phyloP scores from a whole-genome alignment of 2,797 vertebrate genomes.

The Decapterus maruadsi region DNA sequence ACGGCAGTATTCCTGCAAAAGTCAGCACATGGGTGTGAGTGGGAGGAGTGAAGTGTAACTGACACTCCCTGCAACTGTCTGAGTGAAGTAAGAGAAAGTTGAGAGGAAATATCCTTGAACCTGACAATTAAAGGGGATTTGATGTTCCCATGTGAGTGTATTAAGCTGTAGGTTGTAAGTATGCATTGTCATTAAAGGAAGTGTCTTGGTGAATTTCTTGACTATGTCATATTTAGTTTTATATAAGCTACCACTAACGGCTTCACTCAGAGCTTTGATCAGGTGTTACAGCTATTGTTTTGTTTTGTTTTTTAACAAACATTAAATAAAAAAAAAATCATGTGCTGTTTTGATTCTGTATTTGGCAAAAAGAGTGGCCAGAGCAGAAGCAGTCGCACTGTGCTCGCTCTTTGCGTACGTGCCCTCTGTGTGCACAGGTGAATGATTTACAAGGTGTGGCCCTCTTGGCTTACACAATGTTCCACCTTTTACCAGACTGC shows the following conservation, averaged over 20 bases:
- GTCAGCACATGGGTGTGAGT: slow-evolving; percentile 60
- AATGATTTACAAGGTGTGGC: slow-evolving; percentile 75
- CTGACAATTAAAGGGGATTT: not conserved
- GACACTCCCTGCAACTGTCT: slow-evolving; percentile 1
- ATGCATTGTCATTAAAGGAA: slow-evolving; percentile 22
- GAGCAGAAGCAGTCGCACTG: slow-evolving; percentile 5
- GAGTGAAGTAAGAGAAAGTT: not conserved
- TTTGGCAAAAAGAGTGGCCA: not conserved
- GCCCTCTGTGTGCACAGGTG: slow-evolving; percentile 24
- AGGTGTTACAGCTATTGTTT: not conserved
- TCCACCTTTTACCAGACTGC: slow-evolving; percentile 4
- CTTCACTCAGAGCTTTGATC: not conserved
- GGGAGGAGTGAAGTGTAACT: slow-evolving; percentile 20
- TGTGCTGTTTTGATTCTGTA: slow-evolving; percentile 1
- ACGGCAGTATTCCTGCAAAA: slow-evolving; percentile 55
- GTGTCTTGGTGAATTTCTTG: slow-evolving; percentile 1
- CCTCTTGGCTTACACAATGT: slow-evolving; percentile 13
- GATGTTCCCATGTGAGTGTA: not conserved
- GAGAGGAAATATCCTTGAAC: not conserved
- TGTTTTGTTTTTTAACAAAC: not conserved
- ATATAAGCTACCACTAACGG: not conserved
- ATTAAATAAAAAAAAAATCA: not conserved
- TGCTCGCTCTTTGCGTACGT: not conserved
- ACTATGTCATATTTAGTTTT: not conserved
- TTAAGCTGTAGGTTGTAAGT: slow-evolving; percentile 8